Conservation (phyloP, 1,140 invertebrate species). For the Bombus vancouverensis region DNA sequence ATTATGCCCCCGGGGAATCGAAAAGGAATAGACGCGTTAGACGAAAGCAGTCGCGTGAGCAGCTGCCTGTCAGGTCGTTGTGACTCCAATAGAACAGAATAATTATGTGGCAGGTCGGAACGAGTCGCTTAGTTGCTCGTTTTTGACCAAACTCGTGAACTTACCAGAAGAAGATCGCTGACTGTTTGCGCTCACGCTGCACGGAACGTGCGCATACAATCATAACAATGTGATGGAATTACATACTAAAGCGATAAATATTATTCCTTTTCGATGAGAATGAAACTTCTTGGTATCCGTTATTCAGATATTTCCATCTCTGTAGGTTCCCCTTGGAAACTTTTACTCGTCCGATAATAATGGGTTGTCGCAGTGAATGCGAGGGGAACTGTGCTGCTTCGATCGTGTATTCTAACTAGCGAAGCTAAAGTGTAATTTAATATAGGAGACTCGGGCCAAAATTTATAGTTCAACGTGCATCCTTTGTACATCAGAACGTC, state of each 20-base stretch:
- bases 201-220: neutral
- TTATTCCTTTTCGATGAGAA: neutral
- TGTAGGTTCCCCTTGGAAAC: neutral
- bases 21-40: slow-evolving; percentile 22
- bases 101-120: slow-evolving; percentile 21
- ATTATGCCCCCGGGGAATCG: slow-evolving; percentile 25
- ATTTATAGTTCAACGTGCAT: neutral
- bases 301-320: neutral
- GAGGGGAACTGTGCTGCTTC: neutral
- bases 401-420: neutral
- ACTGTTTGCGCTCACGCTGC: neutral
- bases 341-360: neutral
- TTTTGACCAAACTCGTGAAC: neutral
- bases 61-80: slow-evolving; percentile 23
- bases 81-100: slow-evolving; percentile 38
- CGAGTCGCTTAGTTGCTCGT: neutral
- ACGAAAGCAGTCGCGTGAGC: slow-evolving; percentile 4
- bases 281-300: neutral
- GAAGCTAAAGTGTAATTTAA: neutral
- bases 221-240: neutral
- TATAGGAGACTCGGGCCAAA: neutral
- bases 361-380: neutral
- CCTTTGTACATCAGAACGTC: neutral
- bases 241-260: neutral
- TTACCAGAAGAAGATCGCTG: neutral